Evolutionary conservation across 1,140 invertebrate genomes (phyloP), one percentile per base, ranked within the genome.

Genomic region (Panagrolaimus sp.): DNA sequence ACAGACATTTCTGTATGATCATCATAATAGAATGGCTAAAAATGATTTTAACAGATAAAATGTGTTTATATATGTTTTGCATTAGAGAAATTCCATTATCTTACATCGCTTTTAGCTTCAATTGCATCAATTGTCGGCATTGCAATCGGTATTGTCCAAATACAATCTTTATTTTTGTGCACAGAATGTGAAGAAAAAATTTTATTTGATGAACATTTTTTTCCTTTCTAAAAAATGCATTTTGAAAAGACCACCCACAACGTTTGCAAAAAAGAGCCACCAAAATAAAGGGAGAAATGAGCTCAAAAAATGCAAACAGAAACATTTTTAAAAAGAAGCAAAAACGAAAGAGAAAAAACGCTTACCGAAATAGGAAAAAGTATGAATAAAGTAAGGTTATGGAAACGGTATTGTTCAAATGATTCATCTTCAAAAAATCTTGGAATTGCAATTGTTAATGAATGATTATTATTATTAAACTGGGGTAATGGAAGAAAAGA

Each of bases 1-100:
- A 58, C 10, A 2, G 52, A 58, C 52, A 58, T 12, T 21, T 58
- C 52, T 12, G 52, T 26, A 4, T 58, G 52, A 21, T 58, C 52
- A 17, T 58, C 52, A 21, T 58, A 58, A 17, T 58, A 58, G 52
- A 26, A 58, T 12, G 52, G 21, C 52, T 58, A n/a, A 58, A 52
- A 14, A 21, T n/a, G n/a, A n/a, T n/a, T n/a, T n/a, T n/a, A n/a
- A n/a, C n/a, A n/a, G n/a, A n/a, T n/a, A n/a, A n/a, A 38, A 24
- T 58, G 52, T 26, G 2, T 26, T 58, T 14, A 8, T 58, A 26
- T 7, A 58, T 21, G 8, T 24, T 58, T 8, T 58, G 4, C 17
- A 10, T 5, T 24, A 5, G 12, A 58, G 17, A 14, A 28, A 2
- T 12, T n/a, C 17, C 12, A 12, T 55, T 55, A 28, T 24, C 52